Evolutionary conservation across 2,113 vertebrate species (phyloP).

Genomic region (Mesitornis unicolor): DNA sequence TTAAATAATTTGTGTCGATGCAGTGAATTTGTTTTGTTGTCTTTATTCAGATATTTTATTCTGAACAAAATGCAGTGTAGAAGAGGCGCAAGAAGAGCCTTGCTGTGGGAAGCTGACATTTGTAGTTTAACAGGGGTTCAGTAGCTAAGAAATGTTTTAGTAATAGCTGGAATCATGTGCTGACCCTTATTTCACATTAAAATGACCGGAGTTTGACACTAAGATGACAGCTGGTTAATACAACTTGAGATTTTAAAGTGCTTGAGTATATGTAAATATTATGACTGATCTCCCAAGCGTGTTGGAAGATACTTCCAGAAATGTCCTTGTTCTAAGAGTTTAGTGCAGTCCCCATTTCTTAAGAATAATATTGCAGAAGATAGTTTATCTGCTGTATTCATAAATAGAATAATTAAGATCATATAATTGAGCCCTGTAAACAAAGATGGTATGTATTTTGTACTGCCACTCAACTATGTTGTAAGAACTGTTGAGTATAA

Average conservation of each 20-base stretch:
- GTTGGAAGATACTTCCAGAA: slow-evolving; percentile 68
- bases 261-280: slow-evolving; percentile 80
- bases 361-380: slow-evolving; percentile 20
- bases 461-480: background rate
- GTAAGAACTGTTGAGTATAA: background rate
- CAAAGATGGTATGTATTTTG: background rate
- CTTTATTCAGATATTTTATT: background rate
- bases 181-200: slow-evolving; percentile 80
- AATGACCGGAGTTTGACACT: slow-evolving; percentile 80
- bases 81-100: background rate
- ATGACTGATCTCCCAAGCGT: slow-evolving; percentile 72
- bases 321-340: slow-evolving; percentile 59
- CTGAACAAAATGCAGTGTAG: background rate
- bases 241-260: slow-evolving; percentile 78
- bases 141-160: slow-evolving; percentile 31
- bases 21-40: background rate
- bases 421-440: slow-evolving; percentile 9
- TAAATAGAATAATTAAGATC: slow-evolving; percentile 48
- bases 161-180: slow-evolving; percentile 58
- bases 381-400: slow-evolving; percentile 49
- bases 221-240: slow-evolving; percentile 78
- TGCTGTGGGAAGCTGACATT: slow-evolving; percentile 14
- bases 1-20: background rate
- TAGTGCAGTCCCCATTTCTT: slow-evolving; percentile 19
- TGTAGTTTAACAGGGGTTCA: slow-evolving; percentile 7